phyloP scores from a whole-genome alignment of 1,140 invertebrate species.

The Aphaenogaster floridana region DNA sequence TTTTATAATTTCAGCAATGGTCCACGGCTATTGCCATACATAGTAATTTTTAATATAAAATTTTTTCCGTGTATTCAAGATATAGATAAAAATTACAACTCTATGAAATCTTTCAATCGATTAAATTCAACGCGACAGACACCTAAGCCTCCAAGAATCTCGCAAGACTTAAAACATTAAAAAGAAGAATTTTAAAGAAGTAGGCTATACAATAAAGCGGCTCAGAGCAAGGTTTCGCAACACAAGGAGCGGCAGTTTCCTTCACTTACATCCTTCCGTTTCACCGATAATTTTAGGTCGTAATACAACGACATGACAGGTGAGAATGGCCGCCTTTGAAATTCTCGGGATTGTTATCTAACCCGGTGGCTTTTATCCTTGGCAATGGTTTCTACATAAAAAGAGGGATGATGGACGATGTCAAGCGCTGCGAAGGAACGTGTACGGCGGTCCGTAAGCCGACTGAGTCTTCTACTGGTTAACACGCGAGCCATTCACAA shows the following conservation, averaged over 20 bases:
- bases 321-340: neutral
- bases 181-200: neutral
- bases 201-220: neutral
- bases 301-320: slow-evolving; percentile 15
- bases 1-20: too few relatives aligned
- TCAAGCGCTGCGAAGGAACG: neutral
- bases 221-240: neutral
- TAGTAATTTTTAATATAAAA: too few relatives aligned
- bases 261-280: neutral
- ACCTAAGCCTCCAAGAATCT: neutral
- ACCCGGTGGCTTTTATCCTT: neutral
- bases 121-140: neutral
- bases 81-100: neutral
- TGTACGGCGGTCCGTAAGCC: neutral
- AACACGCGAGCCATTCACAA: slow-evolving; percentile 25
- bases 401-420: slow-evolving; percentile 14
- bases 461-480: neutral
- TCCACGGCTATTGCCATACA: too few relatives aligned
- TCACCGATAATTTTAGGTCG: slow-evolving; percentile 34
- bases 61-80: neutral
- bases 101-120: neutral
- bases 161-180: neutral
- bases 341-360: slow-evolving; percentile 27
- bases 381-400: neutral
- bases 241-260: neutral